Conservation (phyloP, 2,888 invertebrate genomes). For the Erynnis tages region DNA sequence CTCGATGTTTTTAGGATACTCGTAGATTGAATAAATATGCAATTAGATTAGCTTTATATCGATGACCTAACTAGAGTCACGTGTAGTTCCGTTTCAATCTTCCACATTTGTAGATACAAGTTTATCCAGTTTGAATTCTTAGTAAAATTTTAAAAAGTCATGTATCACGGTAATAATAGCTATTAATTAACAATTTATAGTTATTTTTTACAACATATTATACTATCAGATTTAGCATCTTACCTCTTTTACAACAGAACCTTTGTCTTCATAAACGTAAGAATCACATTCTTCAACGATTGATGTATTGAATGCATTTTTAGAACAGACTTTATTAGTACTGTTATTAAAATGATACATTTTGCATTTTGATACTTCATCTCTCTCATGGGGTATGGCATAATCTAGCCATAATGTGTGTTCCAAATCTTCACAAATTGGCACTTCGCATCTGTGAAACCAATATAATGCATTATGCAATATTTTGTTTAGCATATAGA, state of each 20-base stretch:
- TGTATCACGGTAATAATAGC: too few species aligned
- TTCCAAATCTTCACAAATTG: conserved; percentile 50
- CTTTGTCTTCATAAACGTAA: conserved; percentile 51
- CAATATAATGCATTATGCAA: too few species aligned
- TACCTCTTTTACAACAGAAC: conserved; percentile 80
- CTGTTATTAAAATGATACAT: conserved; percentile 46
- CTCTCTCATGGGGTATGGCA: conserved; percentile 73
- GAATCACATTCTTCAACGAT: conserved; percentile 37
- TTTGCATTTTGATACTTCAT: conserved; percentile 67
- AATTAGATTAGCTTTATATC: too few species aligned
- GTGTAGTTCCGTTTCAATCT: too few species aligned
- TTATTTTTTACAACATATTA: background rate
- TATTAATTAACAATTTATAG: background rate
- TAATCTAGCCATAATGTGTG: conserved; percentile 71
- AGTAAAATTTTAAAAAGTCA: too few species aligned
- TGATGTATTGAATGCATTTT: conserved; percentile 53
- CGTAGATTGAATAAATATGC: too few species aligned
- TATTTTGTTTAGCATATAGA: too few species aligned
- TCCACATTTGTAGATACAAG: too few species aligned
- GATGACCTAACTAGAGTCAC: too few species aligned
- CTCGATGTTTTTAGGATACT: too few species aligned
- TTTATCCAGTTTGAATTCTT: too few species aligned
- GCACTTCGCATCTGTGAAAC: conserved; percentile 60
- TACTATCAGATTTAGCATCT: conserved; percentile 32
- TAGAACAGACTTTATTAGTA: conserved; percentile 50